phyloP scores from a whole-genome alignment of 1,140 invertebrate genomes.

The Bathynomus jamesi region DNA sequence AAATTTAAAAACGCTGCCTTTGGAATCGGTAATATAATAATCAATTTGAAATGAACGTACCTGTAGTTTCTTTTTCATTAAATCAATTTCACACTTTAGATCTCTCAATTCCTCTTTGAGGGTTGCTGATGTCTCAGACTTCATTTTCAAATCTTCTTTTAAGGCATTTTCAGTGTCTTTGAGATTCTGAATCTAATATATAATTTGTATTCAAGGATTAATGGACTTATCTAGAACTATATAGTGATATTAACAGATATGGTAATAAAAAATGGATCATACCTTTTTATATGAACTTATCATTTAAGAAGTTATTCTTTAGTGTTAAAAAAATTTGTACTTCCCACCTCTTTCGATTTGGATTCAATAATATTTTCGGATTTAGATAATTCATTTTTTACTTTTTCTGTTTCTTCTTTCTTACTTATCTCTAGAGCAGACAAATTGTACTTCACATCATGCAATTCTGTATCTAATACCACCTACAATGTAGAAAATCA shows the following conservation, averaged over 20 bases:
- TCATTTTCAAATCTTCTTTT: slow-evolving; percentile 25
- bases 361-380: neutral
- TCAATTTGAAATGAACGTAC: too few species aligned
- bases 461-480: neutral
- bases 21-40: too few species aligned
- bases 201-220: too few species aligned
- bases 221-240: too few species aligned
- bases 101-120: slow-evolving; percentile 31
- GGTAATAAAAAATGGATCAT: too few species aligned
- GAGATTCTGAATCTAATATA: slow-evolving; percentile 3
- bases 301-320: too few species aligned
- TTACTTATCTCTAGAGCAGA: neutral
- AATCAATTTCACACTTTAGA: slow-evolving; percentile 32
- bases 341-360: neutral
- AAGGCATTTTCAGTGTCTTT: slow-evolving; percentile 17
- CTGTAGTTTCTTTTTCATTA: slow-evolving; percentile 35
- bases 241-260: too few species aligned
- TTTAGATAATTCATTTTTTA: neutral
- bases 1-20: too few species aligned
- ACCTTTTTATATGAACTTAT: too few species aligned
- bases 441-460: neutral
- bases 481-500: too few species aligned
- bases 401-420: neutral
- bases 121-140: slow-evolving; percentile 25
- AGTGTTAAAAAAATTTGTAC: too few species aligned